Evolutionary conservation across 2,797 vertebrate genomes (phyloP).

Genomic region (Sylvilagus floridanus): DNA sequence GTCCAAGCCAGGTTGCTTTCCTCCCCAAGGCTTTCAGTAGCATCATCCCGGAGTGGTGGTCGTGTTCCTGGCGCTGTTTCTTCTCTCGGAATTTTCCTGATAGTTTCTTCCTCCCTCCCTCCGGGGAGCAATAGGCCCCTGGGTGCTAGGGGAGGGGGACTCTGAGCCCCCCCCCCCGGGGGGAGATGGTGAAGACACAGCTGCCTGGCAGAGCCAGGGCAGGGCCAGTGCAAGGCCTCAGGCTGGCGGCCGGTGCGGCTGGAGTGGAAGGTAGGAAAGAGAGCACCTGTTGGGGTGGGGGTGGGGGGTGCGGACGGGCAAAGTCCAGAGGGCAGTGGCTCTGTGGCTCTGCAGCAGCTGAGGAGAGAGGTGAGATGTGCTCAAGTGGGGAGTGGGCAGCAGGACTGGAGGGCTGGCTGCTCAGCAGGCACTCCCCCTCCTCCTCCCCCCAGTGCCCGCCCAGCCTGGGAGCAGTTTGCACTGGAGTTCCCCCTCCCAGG

Average conservation of each 20-base stretch:
- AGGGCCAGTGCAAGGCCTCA: constrained; percentile 3
- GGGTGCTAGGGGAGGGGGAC: not conserved
- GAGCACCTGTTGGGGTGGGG: not conserved
- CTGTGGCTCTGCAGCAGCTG: not conserved
- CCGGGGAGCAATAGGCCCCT: not conserved
- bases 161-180: not conserved
- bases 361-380: too few species aligned
- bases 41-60: not conserved
- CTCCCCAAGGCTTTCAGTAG: not conserved
- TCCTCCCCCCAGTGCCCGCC: not conserved
- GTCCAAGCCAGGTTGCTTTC: constrained; percentile 19
- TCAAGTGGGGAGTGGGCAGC: not conserved
- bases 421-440: not conserved
- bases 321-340: not conserved
- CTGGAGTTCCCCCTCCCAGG: constrained; percentile 91
- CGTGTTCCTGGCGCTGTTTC: not conserved
- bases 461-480: constrained; percentile 82
- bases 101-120: too few species aligned
- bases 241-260: not conserved
- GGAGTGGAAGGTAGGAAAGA: not conserved
- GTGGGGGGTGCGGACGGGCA: not conserved
- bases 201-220: not conserved
- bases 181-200: not conserved
- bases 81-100: not conserved
- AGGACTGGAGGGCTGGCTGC: not conserved